Evolutionary conservation across 2,113 vertebrate species (phyloP), one percentile per base, ranked within the genome.

Genomic region (Etheostoma spectabile): DNA sequence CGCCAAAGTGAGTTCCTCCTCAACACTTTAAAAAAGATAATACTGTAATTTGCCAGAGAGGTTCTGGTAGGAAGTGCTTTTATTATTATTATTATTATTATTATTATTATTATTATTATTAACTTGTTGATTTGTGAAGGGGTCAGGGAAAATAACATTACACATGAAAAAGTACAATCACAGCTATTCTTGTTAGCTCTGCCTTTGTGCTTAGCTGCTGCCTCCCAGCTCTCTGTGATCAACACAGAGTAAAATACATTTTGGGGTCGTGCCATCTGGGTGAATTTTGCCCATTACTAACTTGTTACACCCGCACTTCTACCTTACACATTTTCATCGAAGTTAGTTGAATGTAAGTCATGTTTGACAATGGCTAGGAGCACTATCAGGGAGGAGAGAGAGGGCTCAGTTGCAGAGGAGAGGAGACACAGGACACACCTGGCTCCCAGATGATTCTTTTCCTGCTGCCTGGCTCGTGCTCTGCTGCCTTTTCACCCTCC

Each of bases 1-100:
- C 93, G 93, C 21, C 95, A 96, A 88, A 96, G 95, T 96, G 88
- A 95, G 95, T 95, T 73, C 30, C 14, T 61, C n/a, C 27, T 8
- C 5, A 0, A 57, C 42, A 72, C 51, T 45, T 21, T 64, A 5
- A 62, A 60, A 61, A 70, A 27, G 8, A 8, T 22, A 67, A 53
- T 21, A 27, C 7, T 55, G 5, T 42, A 24, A 67, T 53, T 62
- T 19, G 10, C 30, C 4, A 4, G 18, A 48, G 46, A 53, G 16
- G 6, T 16, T 22, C 12, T 51, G 55, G 10, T 38, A 70, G 14
- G 45, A 62, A 4, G n/a, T 11, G 2, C 14, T 5, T n/a, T 67
- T 30, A 12, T 45, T 13, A n/a, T n/a, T n/a, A 6, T 18, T 57
- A 16, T 35, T 38, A 38, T 49, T 16, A 22, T 15, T 33, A 21